Base-by-base conservation (phyloP, 1,140 invertebrate species). In the Procambarus clarkii region DNA sequence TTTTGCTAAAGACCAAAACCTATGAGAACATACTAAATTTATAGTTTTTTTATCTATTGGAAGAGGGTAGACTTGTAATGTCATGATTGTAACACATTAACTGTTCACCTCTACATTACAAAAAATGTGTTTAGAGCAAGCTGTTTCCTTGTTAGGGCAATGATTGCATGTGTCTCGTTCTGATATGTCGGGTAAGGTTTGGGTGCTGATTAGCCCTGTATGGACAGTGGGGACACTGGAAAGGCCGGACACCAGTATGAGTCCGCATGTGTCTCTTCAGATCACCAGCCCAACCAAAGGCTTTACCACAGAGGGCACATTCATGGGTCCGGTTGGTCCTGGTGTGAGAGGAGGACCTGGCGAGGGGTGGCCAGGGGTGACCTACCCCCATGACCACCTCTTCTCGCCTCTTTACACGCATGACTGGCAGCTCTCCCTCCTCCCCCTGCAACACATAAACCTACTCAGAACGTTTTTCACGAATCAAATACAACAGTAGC, bases 191-290 rank as follows among this genome's bases (percentile, higher is more conserved):
- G 78, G 88, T 92, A 50, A 92, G 86, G 79, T 92, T 90, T 15
- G 88, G 88, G 18, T 82, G 92, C 76, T 91, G 84, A 58, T 91
- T 92, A 82, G 90, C 92, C 46, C 85, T 92, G 87, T 93, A 91
- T 18, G 92, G 91, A 83, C 95, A 96, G 77, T 95, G 93, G 88
- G 94, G 94, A 92, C 95, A 96, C 79, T 94, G 94, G 93, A 95
- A 96, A 3, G 95, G 95, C 74, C 95, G 93, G 92, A 95, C 95
- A 5, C 95, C 94, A 15, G 94, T 94, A 88, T 94, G 94, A 11
- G 93, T 93, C 44, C 93, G 82, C 71, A 93, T 89, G 88, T 94
- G 94, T 93, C 92, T 88, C 74, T 93, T 94, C 44, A 94, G 81
- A 78, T 94, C 93, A 71, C 93, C 93, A 44, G 93, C 93, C 34